These are phyloP conservation scores for Rhincodon typus DNA, from an alignment of 2,797 vertebrate species.

Conservation along the genomic window DNA sequence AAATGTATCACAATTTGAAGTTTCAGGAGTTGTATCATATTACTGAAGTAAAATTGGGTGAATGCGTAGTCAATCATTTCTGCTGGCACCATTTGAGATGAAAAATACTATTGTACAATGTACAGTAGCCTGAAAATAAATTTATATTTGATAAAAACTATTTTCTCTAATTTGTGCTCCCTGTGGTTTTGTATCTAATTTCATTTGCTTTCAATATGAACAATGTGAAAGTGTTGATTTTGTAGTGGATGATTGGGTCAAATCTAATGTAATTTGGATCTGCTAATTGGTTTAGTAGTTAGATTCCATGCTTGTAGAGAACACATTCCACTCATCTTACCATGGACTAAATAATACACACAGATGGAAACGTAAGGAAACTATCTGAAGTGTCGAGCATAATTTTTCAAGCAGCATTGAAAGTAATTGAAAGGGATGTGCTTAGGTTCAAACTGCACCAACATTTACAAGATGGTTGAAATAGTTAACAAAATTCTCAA, in stretches of 20 bases:
- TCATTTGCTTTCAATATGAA: neutral
- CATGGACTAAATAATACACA: neutral
- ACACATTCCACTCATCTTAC: neutral
- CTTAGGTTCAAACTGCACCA: neutral
- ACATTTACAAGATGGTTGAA: neutral
- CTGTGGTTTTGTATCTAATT: neutral
- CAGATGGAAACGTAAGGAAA: neutral
- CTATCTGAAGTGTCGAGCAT: no score
- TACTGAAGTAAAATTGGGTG: neutral
- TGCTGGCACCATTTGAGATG: no score
- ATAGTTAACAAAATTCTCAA: neutral
- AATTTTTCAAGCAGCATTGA: neutral
- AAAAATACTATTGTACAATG: neutral
- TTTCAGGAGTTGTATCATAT: neutral
- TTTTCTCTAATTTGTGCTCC: neutral
- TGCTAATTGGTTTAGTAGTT: neutral
- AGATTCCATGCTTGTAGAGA: neutral
- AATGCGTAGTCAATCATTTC: neutral
- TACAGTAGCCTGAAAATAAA: neutral
- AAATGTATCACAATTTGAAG: neutral
- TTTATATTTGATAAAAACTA: neutral
- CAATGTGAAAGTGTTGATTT: neutral
- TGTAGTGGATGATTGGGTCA: neutral
- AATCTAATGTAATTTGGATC: neutral
- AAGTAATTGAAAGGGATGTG: neutral